These are phyloP conservation scores for Pristionchus fissidentatus DNA, from an alignment of 2,888 invertebrate species.

Conservation along the genomic window DNA sequence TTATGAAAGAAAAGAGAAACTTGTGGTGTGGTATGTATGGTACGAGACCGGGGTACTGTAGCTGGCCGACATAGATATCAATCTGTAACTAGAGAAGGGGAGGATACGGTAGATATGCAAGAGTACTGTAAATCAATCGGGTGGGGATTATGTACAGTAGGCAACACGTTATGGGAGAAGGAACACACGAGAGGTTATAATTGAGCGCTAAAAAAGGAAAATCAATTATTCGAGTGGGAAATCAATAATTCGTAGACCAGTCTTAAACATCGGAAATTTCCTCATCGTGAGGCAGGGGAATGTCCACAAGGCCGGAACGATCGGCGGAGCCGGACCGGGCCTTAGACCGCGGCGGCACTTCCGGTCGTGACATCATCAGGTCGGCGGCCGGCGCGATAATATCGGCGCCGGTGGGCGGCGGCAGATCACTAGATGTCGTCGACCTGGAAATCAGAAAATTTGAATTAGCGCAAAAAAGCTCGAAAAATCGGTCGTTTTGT, in stretches of 20 bases:
- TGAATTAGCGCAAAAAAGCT: not conserved
- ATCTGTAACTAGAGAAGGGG: slow-evolving; percentile 17
- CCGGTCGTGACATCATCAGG: slow-evolving; percentile 44
- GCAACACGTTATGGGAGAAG: not conserved
- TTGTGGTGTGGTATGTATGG: not conserved
- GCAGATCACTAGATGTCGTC: slow-evolving; percentile 34
- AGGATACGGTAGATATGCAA: slow-evolving; percentile 3
- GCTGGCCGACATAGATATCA: slow-evolving; percentile 20
- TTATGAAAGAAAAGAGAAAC: slow-evolving; percentile 13
- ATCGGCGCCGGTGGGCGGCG: slow-evolving; percentile 47
- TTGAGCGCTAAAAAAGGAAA: not conserved
- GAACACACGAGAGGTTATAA: not conserved
- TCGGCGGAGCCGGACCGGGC: slow-evolving; percentile 16
- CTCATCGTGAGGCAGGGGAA: slow-evolving; percentile 47
- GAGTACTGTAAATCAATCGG: not conserved
- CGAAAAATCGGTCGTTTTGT: not conserved
- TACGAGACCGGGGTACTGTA: not conserved
- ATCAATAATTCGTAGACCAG: no score
- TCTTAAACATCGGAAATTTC: slow-evolving; percentile 41
- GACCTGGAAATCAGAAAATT: slow-evolving; percentile 27
- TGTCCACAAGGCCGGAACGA: slow-evolving; percentile 39
- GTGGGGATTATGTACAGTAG: not conserved
- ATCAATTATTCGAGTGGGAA: no score
- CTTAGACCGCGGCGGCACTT: slow-evolving; percentile 42
- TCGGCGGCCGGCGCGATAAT: slow-evolving; percentile 37